Evolutionary conservation across 2,113 vertebrate genomes (phyloP).

Genomic region (Orcinus orca): DNA sequence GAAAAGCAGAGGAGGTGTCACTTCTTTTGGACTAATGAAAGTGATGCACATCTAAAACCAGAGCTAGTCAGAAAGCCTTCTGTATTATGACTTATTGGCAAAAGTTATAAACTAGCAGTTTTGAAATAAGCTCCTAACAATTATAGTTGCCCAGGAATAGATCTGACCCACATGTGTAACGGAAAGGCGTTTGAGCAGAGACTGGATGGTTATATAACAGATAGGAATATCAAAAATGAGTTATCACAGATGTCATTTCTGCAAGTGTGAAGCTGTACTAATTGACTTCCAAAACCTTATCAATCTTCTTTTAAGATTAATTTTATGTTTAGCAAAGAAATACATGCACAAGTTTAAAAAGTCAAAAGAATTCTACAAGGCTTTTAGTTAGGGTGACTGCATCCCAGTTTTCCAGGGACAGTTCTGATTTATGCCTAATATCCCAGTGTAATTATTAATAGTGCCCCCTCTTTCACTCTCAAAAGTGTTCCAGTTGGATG

Average conservation of each 20-base stretch:
- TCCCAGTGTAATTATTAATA: not conserved
- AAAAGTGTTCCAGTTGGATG: not conserved
- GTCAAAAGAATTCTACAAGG: not conserved
- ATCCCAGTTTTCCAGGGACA: not conserved
- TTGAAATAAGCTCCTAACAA: not conserved
- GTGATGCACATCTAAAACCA: not conserved
- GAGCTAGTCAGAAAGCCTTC: not conserved
- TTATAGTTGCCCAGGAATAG: not conserved
- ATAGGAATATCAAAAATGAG: not conserved
- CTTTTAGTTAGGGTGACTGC: not conserved
- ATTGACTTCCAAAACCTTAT: not conserved
- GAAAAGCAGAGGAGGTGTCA: not conserved
- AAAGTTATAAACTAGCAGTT: not conserved
- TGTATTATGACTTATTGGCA: not conserved
- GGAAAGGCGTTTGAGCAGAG: not conserved
- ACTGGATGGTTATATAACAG: not conserved
- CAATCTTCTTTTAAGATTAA: not conserved
- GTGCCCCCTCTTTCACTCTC: not conserved
- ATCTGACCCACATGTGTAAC: not conserved
- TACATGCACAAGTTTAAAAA: not conserved
- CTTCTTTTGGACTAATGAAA: not conserved
- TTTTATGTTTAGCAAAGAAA: slow-evolving; percentile 4
- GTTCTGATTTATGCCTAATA: not conserved
- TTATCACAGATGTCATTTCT: not conserved
- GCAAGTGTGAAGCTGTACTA: not conserved